A percentile compares a stretch with the other conserved stretches of the same genome.
phyloP scores from a whole-genome alignment of 1,140 invertebrate genomes.

The Hirudo medicinalis region DNA sequence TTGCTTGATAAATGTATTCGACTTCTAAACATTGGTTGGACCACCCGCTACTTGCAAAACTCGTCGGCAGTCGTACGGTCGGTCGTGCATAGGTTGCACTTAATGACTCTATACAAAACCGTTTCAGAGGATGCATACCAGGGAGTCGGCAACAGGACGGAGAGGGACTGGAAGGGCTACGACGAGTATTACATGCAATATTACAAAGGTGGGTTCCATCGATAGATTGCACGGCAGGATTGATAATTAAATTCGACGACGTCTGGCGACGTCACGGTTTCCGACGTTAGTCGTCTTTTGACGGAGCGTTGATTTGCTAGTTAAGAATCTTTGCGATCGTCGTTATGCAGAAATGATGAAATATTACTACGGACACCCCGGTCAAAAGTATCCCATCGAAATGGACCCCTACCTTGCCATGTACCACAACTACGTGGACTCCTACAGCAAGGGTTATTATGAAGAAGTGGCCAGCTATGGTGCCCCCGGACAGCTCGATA shows the following conservation, averaged over 20 bases:
- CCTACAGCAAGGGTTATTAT: slow-evolving; percentile 3
- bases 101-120: not conserved
- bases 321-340: not conserved
- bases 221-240: not conserved
- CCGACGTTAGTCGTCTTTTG: not conserved
- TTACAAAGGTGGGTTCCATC: not conserved
- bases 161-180: slow-evolving; percentile 22
- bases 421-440: not conserved
- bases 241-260: not conserved
- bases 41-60: too few relatives aligned
- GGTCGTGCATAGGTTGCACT: too few relatives aligned
- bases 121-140: not conserved
- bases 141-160: not conserved
- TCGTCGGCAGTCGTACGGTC: too few relatives aligned
- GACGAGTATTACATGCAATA: slow-evolving; percentile 18
- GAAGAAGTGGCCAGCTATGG: slow-evolving; percentile 8
- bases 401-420: not conserved
- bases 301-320: not conserved
- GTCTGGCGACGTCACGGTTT: not conserved
- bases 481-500: not conserved
- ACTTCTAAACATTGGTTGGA: not conserved
- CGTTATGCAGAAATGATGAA: not conserved
- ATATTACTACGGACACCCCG: not conserved
- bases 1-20: not conserved
- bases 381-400: not conserved